Conservation (phyloP, 1,140 invertebrate genomes). For the Leucophenga varia region DNA sequence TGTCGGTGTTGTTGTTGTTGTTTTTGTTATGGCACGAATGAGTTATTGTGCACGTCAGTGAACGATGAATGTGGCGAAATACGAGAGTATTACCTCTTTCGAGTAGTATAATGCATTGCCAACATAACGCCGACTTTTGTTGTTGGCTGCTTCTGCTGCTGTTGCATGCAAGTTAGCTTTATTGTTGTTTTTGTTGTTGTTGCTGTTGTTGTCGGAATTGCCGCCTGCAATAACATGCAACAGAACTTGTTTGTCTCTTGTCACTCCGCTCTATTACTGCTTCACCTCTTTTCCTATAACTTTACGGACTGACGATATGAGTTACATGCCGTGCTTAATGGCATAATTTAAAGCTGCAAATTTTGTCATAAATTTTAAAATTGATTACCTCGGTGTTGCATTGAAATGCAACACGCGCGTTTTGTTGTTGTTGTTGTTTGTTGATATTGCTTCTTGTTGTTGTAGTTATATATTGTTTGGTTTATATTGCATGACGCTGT, state of each 20-base stretch:
- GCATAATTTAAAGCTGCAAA: conserved; percentile 57
- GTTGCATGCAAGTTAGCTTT: conserved; percentile 28
- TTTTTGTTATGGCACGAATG: conserved; percentile 18
- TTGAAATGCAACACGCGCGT: too few relatives aligned
- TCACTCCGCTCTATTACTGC: conserved; percentile 27
- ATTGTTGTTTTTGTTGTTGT: too few relatives aligned
- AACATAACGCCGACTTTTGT: too few relatives aligned
- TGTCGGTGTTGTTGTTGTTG: neutral
- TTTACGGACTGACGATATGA: conserved; percentile 52
- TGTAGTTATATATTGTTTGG: too few relatives aligned
- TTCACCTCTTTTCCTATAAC: conserved; percentile 37
- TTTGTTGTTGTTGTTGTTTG: too few relatives aligned
- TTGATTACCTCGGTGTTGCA: too few relatives aligned
- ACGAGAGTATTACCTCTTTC: too few relatives aligned
- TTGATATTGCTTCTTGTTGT: too few relatives aligned
- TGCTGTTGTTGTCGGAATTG: too few relatives aligned
- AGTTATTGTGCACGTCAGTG: conserved; percentile 52
- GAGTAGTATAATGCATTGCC: conserved; percentile 45
- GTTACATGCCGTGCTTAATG: conserved; percentile 57
- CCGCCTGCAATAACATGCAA: conserved; percentile 40
- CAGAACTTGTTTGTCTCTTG: neutral
- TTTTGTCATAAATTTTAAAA: conserved; percentile 57
- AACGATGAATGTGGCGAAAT: conserved; percentile 53
- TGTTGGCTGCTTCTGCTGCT: conserved; percentile 19
- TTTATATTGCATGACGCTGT: too few relatives aligned